Evolutionary conservation across 1,140 invertebrate genomes (phyloP), one percentile per base, ranked within the genome.

Genomic region (Solenopsis fugax): DNA sequence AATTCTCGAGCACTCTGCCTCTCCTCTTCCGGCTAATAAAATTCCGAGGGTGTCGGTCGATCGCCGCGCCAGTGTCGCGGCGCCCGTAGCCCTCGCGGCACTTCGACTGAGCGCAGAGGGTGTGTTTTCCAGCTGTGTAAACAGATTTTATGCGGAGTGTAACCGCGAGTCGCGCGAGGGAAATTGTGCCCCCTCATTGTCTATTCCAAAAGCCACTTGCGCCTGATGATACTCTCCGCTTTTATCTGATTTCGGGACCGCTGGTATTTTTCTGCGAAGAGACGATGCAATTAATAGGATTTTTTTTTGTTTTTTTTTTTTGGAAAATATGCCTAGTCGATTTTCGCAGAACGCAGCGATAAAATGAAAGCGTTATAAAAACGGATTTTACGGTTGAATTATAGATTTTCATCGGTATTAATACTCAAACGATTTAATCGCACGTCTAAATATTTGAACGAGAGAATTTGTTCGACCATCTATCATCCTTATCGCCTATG

Each of bases 1-100:
- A 69, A 81, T 81, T 34, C 41, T 48, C 67, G 10, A 60, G 21
- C 29, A 34, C 37, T 62, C 13, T n/a, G 37, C 56, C 45, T 88
- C 75, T 67, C 67, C 71, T 91, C 89, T 93, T 93, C 90, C 88
- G 76, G 85, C 77, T 93, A 92, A 94, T 94, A 94, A 94, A 94
- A 93, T 92, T 92, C 85, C 60, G 18, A 73, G 73, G 64, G 58
- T 84, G 88, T 89, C 45, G 84, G 64, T 52, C 75, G 82, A 85
- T 85, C 56, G 62, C 21, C 37, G 41, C 41, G 56, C 60, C 12
- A n/a, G 21, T 71, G 65, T 85, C 72, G 71, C 85, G 62, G 65
- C 76, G 48, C 77, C 62, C 75, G 52, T 64, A 75, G 69, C 21
- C 54, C 76, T 82, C 50, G 72, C 75, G 62, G 12, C 65, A 80